Evolutionary conservation across 1,140 invertebrate species (phyloP), one percentile per base, ranked within the genome.

Genomic region (Melipona quadrifasciata): DNA sequence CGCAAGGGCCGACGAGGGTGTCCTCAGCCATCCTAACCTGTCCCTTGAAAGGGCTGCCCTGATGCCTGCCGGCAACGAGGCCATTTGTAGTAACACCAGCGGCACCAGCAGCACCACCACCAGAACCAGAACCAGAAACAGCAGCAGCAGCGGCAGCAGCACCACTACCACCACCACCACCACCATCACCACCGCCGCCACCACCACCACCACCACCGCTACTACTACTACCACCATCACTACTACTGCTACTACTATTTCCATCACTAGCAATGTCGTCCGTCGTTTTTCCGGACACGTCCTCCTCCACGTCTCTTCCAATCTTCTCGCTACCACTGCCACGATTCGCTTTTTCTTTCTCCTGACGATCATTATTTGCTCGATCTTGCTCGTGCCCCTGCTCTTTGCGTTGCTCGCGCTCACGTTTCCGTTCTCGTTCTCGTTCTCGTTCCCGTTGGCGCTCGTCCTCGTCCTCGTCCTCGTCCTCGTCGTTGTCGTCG

Each of bases 1-100:
- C 96, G 92, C 96, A 97, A 86, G 94, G 91, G 67, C 93, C 93
- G 78, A 92, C 88, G 70, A 90, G 87, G 81, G 84, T 91, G 77
- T 92, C 91, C 81, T 94, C 91, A 80, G 91, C 92, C 82, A 74
- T 90, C 86, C 89, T 91, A 84, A 94, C 91, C 86, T 92, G 91
- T 90, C 92, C 92, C 89, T 94, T 92, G 73, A 91, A 93, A 73
- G 92, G 86, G 71, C 86, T 90, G 68, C 86, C 86, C 81, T 89
- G 90, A 72, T 90, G 87, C 82, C 90, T 91, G 75, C 79, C 80
- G 72, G 83, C 89, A 72, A 86, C 84, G 72, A 75, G 55, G 81
- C 77, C 78, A 61, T 76, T 80, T 74, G 68, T 76, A 55, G 75
- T 68, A 84, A 73, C 82, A 79, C 85, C 85, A 80, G 70, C 80